phyloP scores from a whole-genome alignment of 2,797 vertebrate species.

The Lithobates pipiens region DNA sequence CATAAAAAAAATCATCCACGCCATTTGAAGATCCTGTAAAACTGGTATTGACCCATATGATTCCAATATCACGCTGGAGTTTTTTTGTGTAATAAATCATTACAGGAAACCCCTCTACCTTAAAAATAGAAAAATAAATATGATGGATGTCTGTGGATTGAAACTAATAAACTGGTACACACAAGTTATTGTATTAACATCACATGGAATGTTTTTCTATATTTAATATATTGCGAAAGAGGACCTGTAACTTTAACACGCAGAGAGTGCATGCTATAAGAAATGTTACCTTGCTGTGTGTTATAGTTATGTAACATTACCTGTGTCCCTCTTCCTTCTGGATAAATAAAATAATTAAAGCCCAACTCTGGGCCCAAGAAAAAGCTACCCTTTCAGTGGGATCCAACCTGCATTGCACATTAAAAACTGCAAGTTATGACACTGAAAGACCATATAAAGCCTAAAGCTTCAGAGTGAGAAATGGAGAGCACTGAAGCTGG shows the following conservation, averaged over 20 bases:
- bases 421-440: too few species aligned
- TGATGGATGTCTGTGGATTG: neutral
- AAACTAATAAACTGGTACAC: neutral
- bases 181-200: neutral
- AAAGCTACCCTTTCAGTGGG: too few species aligned
- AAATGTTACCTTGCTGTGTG: too few species aligned
- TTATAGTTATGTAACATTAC: too few species aligned
- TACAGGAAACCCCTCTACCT: neutral
- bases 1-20: conserved; percentile 26
- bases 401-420: too few species aligned
- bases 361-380: too few species aligned
- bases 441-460: too few species aligned
- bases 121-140: neutral
- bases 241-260: neutral
- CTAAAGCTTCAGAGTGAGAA: too few species aligned
- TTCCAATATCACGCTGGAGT: conserved; percentile 46
- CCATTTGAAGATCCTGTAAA: conserved; percentile 39
- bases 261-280: too few species aligned
- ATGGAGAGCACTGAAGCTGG: too few species aligned
- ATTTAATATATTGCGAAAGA: neutral
- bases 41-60: conserved; percentile 55
- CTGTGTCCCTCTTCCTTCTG: too few species aligned
- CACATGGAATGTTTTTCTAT: neutral
- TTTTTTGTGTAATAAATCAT: conserved; percentile 19
- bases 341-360: too few species aligned